These are phyloP conservation scores for Carcinoscorpius rotundicauda DNA, from an alignment of 1,140 invertebrate genomes.

Conservation along the genomic window DNA sequence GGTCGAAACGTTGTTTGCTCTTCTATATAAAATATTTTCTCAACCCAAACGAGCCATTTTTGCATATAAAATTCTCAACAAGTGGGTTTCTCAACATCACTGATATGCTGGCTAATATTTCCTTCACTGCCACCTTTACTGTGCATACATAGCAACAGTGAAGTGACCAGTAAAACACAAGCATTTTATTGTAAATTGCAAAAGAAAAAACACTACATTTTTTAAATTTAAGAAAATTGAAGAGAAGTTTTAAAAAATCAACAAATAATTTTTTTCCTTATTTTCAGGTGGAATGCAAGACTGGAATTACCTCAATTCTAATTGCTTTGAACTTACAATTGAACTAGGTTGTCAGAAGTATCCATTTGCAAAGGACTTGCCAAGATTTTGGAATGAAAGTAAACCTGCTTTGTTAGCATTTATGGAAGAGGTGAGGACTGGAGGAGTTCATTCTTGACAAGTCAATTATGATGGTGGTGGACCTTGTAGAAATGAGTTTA, in stretches of 20 bases:
- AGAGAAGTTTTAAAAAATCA: not conserved
- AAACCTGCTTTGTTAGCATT: slow-evolving; percentile 66
- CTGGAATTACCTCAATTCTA: slow-evolving; percentile 88
- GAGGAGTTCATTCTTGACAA: not conserved
- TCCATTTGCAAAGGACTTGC: slow-evolving; percentile 56
- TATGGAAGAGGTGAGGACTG: slow-evolving; percentile 62
- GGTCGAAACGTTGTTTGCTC: too few species aligned
- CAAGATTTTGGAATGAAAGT: slow-evolving; percentile 78
- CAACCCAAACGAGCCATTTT: too few species aligned
- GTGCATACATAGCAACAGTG: too few species aligned
- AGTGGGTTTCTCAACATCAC: too few species aligned
- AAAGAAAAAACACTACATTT: too few species aligned
- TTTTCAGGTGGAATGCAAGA: slow-evolving; percentile 84
- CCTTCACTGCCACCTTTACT: too few species aligned
- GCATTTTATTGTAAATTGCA: too few species aligned
- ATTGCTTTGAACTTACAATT: slow-evolving; percentile 81
- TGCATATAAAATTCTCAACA: too few species aligned
- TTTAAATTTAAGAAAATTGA: too few species aligned
- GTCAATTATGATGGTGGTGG: not conserved
- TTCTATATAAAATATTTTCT: too few species aligned
- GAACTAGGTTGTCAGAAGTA: slow-evolving; percentile 92
- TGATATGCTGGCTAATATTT: too few species aligned
- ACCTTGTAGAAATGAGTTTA: not conserved
- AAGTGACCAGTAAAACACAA: too few species aligned
- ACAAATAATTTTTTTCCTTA: not conserved